phyloP scores from a whole-genome alignment of 2,888 invertebrate genomes.

The Macrosiphum euphorbiae region DNA sequence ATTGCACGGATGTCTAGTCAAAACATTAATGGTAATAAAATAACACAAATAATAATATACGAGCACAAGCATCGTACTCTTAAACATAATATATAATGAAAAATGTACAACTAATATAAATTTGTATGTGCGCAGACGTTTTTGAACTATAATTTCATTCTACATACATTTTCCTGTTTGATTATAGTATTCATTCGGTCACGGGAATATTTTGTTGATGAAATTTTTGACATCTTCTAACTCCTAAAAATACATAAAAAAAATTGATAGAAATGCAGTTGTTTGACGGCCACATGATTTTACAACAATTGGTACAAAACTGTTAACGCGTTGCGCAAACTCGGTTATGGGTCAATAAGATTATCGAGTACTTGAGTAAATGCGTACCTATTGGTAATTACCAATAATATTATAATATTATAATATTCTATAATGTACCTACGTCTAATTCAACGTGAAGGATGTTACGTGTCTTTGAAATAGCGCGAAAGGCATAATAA shows the following conservation, averaged over 20 bases:
- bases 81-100: background rate
- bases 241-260: conserved; percentile 71
- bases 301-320: background rate
- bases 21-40: background rate
- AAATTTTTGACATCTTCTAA: conserved; percentile 79
- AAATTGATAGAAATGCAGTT: background rate
- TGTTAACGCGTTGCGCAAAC: background rate
- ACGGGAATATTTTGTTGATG: conserved; percentile 69
- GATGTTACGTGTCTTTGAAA: background rate
- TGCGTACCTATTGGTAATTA: background rate
- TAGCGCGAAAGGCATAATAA: background rate
- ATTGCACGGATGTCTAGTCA: background rate
- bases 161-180: background rate
- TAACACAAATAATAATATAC: background rate
- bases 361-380: background rate
- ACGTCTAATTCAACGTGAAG: background rate
- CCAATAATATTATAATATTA: background rate
- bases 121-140: background rate
- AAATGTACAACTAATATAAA: conserved; percentile 2
- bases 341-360: background rate
- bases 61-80: background rate
- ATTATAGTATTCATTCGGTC: background rate
- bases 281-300: conserved; percentile 62
- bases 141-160: background rate
- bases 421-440: background rate